A percentile compares a stretch with the other conserved stretches of the same genome.
phyloP scores from a whole-genome alignment of 2,888 invertebrate species.

The Pterobdella sp. region DNA sequence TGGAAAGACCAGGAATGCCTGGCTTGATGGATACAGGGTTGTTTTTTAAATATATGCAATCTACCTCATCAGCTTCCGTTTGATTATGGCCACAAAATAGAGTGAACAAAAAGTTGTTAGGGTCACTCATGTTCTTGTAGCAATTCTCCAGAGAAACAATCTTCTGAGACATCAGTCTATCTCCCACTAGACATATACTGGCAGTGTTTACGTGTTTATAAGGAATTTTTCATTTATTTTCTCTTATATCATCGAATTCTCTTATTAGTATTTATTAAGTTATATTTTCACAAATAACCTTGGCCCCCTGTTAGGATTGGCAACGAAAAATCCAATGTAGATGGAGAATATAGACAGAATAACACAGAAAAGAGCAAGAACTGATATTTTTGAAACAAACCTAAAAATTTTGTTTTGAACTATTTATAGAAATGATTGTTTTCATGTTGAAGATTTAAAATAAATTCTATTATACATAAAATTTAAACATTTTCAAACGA shows the following conservation, averaged over 20 bases:
- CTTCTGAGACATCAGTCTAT: constrained; percentile 62
- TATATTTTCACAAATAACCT: constrained; percentile 27
- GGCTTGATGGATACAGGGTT: constrained; percentile 56
- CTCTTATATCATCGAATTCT: no score
- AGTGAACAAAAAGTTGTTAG: constrained; percentile 62
- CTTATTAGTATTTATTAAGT: no score
- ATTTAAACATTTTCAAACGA: no score
- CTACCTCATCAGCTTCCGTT: constrained; percentile 32
- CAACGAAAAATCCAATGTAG: constrained; percentile 78
- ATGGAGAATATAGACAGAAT: constrained; percentile 89
- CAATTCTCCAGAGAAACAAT: constrained; percentile 51
- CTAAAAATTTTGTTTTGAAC: no score
- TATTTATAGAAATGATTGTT: no score
- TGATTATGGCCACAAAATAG: constrained; percentile 60
- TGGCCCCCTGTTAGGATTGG: constrained; percentile 35
- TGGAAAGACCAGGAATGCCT: constrained; percentile 84
- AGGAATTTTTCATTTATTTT: no score
- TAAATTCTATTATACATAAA: no score
- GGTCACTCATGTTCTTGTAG: constrained; percentile 66
- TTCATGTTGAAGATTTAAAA: no score
- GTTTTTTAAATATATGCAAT: constrained; percentile 68
- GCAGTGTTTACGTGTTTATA: constrained; percentile 42
- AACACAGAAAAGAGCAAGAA: constrained; percentile 89
- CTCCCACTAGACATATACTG: constrained; percentile 90
- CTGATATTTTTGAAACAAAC: constrained; percentile 97